Conservation (phyloP, 2,797 vertebrate genomes). For the Characodon lateralis region DNA sequence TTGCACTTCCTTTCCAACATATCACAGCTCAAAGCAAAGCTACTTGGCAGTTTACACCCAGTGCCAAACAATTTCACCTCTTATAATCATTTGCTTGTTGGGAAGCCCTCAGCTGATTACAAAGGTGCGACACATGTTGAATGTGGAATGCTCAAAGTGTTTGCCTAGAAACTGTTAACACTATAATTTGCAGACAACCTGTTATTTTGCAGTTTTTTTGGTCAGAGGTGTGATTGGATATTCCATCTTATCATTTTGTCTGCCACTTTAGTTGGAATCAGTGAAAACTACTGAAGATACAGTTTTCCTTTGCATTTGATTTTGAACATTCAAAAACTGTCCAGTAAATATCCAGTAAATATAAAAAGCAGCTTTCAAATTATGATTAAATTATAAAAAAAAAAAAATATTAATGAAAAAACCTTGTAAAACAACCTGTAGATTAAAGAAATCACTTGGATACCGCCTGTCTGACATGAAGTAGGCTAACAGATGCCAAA, state of each 20-base stretch:
- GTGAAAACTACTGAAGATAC: slow-evolving; percentile 18
- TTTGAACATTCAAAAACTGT: not conserved
- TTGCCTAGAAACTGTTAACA: slow-evolving; percentile 25
- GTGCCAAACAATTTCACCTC: slow-evolving; percentile 43
- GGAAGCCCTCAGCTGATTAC: slow-evolving; percentile 35
- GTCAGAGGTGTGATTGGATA: slow-evolving; percentile 16
- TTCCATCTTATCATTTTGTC: slow-evolving; percentile 11
- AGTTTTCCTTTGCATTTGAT: slow-evolving; percentile 22
- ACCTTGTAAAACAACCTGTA: not conserved
- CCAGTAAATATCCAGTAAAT: not conserved
- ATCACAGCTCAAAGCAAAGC: slow-evolving; percentile 29
- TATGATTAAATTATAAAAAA: not conserved
- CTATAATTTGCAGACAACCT: slow-evolving; percentile 45
- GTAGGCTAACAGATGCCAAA: not conserved
- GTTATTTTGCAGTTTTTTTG: slow-evolving; percentile 36
- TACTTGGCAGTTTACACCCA: slow-evolving; percentile 27
- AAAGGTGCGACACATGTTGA: slow-evolving; percentile 47
- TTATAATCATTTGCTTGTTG: slow-evolving; percentile 13
- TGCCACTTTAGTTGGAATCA: slow-evolving; percentile 7
- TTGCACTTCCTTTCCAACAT: slow-evolving; percentile 32
- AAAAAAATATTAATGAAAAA: not conserved
- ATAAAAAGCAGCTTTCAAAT: not conserved
- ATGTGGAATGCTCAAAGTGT: slow-evolving; percentile 21
- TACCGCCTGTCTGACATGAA: not conserved
- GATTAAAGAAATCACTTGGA: not conserved